These are phyloP conservation scores for Trichoplusia ni DNA, from an alignment of 1,140 invertebrate genomes.

Conservation along the genomic window DNA sequence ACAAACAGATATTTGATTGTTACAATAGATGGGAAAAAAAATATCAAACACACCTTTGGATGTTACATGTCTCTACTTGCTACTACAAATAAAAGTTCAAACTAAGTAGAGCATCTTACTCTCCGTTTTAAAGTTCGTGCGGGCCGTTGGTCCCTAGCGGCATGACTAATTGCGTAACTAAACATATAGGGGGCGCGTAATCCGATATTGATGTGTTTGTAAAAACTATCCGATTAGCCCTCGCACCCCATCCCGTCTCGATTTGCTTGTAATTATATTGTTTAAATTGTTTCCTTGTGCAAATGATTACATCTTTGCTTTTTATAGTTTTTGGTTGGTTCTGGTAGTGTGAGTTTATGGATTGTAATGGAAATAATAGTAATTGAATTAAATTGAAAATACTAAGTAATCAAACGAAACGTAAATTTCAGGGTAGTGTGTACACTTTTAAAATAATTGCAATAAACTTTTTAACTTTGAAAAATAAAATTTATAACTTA, in stretches of 20 bases:
- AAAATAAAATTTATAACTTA: too few species aligned
- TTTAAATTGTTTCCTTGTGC: slow-evolving; percentile 26
- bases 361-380: too few species aligned
- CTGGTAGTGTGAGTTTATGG: too few species aligned
- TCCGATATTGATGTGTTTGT: slow-evolving; percentile 79
- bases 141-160: slow-evolving; percentile 50
- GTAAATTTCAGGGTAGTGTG: too few species aligned
- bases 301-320: slow-evolving; percentile 1
- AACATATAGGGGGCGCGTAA: slow-evolving; percentile 71
- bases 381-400: too few species aligned
- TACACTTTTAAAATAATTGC: too few species aligned
- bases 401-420: too few species aligned
- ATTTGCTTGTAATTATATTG: slow-evolving; percentile 36
- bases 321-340: too few species aligned
- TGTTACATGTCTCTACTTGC: neutral
- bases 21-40: too few species aligned
- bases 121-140: slow-evolving; percentile 2
- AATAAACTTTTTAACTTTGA: too few species aligned
- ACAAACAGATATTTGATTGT: too few species aligned
- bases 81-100: neutral
- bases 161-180: slow-evolving; percentile 77
- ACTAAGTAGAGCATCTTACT: slow-evolving; percentile 41
- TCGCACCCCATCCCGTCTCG: slow-evolving; percentile 33
- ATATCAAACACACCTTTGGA: too few species aligned
- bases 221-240: slow-evolving; percentile 74